Percentiles rank a stretch among this genome's conserved stretches.
Conservation (phyloP, 2,113 vertebrate genomes). For the Boulengeromyrus knoepffleri region DNA sequence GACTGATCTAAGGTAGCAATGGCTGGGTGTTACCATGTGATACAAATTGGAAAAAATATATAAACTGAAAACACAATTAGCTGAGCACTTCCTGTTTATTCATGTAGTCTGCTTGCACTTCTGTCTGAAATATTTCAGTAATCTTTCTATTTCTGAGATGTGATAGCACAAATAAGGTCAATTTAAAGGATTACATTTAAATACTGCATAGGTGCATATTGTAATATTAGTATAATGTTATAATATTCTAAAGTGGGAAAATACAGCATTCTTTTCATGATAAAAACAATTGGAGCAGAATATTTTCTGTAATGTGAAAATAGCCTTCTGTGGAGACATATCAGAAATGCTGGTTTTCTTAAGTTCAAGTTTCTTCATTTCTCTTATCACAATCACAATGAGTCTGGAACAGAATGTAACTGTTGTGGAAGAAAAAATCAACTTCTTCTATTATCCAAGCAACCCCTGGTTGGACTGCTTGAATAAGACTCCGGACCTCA, state of each 20-base stretch:
- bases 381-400: not conserved
- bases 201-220: not conserved
- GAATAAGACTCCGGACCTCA: too few species aligned
- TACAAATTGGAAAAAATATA: not conserved
- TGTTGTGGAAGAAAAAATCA: not conserved
- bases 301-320: not conserved
- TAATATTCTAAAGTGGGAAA: not conserved
- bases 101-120: not conserved
- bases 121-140: not conserved
- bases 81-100: conserved; percentile 2
- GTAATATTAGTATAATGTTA: not conserved
- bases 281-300: not conserved
- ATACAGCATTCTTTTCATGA: not conserved
- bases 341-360: not conserved
- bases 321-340: not conserved
- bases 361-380: not conserved
- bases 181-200: not conserved
- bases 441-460: too few species aligned
- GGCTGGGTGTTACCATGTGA: conserved; percentile 8
- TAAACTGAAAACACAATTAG: conserved; percentile 2
- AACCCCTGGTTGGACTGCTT: too few species aligned
- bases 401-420: not conserved
- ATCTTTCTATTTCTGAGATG: not conserved
- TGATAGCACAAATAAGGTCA: not conserved
- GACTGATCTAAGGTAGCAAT: conserved; percentile 4